Conservation (phyloP, 2,797 vertebrate species). For the Kryptolebias ocellatus region DNA sequence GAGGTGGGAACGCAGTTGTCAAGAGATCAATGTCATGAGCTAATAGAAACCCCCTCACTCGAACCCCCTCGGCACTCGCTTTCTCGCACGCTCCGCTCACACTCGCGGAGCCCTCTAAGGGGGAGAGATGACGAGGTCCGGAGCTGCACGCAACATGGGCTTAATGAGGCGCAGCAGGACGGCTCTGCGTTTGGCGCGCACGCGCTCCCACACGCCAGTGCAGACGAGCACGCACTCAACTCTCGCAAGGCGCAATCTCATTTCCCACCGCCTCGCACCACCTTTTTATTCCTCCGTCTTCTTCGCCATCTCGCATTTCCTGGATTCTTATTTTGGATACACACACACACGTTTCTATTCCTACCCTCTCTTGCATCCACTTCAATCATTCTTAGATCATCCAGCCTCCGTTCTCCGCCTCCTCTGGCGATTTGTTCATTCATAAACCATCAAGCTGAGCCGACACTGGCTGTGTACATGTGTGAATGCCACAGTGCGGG, state of each 20-base stretch:
- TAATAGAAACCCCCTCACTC: conserved; percentile 33
- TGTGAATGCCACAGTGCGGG: conserved; percentile 13
- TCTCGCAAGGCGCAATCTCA: conserved; percentile 62
- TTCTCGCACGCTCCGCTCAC: conserved; percentile 23
- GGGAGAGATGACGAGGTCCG: conserved; percentile 73
- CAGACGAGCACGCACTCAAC: conserved; percentile 19
- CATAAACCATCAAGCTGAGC: conserved; percentile 73
- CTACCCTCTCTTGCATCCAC: conserved; percentile 65
- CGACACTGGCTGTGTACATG: conserved; percentile 28
- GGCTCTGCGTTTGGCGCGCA: conserved; percentile 55
- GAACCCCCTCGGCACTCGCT: conserved; percentile 5
- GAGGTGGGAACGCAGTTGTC: conserved; percentile 51
- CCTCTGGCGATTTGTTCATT: conserved; percentile 77
- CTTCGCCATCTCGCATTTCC: conserved; percentile 33
- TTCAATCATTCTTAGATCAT: conserved; percentile 77
- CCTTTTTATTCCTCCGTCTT: conserved; percentile 29
- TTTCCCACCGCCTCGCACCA: conserved; percentile 50
- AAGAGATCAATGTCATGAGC: conserved; percentile 78
- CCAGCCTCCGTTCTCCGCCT: conserved; percentile 63
- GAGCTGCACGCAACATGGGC: conserved; percentile 76
- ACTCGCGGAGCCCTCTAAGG: conserved; percentile 50
- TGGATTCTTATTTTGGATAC: conserved; percentile 43
- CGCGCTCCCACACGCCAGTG: conserved; percentile 20
- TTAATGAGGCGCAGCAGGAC: conserved; percentile 83
- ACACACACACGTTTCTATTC: conserved; percentile 27